Evolutionary conservation across 2,797 vertebrate species (phyloP), one percentile per base, ranked within the genome.

Genomic region (Danio jaintianensis): DNA sequence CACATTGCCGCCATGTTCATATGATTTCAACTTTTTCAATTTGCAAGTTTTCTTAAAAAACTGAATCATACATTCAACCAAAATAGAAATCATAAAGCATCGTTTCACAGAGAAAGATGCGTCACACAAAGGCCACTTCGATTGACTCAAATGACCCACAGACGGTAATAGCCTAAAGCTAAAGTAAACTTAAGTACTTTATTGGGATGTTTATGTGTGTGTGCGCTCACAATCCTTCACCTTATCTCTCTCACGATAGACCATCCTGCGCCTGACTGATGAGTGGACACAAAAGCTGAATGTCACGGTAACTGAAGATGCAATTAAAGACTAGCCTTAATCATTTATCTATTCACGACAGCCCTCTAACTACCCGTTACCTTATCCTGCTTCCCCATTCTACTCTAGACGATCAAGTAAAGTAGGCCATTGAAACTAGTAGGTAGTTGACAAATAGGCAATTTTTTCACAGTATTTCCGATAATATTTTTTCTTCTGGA

Each of bases 281-380:
- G 52, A 66, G 67, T 10, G 12, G 71, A 62, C 76, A 69, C 76
- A 55, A n/a, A 68, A 69, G 48, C 72, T 38, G 7, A 69, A 15
- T 36, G 58, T 18, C 18, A 47, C 1, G 1, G 83, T 79, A 79
- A 85, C 80, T 43, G 42, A 75, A 82, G 80, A 77, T 22, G 69
- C 29, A 72, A 70, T 63, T 78, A 45, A 79, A 74, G 53, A 53
- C 4, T 38, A 45, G 15, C 12, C 53, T 75, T 69, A 64, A 81
- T 75, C 64, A 78, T 62, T 58, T 64, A 73, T 84, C 83, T 80
- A 80, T 75, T 70, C 70, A 71, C 52, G 48, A 56, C 11, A 42
- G 7, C 52, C 48, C 20, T 36, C 20, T 63, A 66, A 69, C 70
- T 66, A 36, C 63, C 53, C 15, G 80, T 81, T 52, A 81, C 16